Evolutionary conservation across 2,797 vertebrate species (phyloP), one percentile per base, ranked within the genome.

Genomic region (Coendou prehensilis): DNA sequence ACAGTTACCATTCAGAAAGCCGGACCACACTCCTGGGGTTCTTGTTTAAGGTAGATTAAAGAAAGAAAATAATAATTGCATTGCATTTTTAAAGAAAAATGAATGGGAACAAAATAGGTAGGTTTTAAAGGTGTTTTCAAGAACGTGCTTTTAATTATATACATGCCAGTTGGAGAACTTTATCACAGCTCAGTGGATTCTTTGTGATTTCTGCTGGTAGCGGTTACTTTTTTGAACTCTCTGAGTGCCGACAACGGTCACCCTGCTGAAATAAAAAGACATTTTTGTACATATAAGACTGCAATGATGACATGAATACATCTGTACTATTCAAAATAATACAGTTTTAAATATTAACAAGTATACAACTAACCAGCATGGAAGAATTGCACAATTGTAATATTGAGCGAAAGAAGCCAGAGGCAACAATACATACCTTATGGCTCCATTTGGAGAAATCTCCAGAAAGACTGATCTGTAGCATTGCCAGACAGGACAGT

Each of bases 1-100:
- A 98, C 98, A 98, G 98, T 99, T 99, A 99, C 98, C 98, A 95
- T 98, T 98, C 96, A 97, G 97, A 98, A 96, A 97, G 82, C 89
- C 98, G 73, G 98, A 98, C 98, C 98, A 98, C 98, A 98, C 98
- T 98, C 88, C 96, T 96, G 80, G 97, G 91, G 79, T 94, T 28
- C 97, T 97, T 95, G 87, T 96, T 97, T 96, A 97, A 98, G 95
- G 93, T 80, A 23, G 94, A 71, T 67, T 22, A 67, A 94, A 97
- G 87, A 88, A 95, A 88, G 91, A 89, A 87, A 59, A 84, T 14
- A 76, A 81, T 37, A 78, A 33, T 14, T 90, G 47, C 52, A 18
- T 11, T 54, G 4, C 26, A 79, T 79, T 90, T 80, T 91, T 80
- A 84, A 87, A 82, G 76, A 67, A 94, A 96, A 95, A 96, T 83